These are phyloP conservation scores for Zeuzera pyrina DNA, from an alignment of 2,888 invertebrate genomes.

Conservation along the genomic window DNA sequence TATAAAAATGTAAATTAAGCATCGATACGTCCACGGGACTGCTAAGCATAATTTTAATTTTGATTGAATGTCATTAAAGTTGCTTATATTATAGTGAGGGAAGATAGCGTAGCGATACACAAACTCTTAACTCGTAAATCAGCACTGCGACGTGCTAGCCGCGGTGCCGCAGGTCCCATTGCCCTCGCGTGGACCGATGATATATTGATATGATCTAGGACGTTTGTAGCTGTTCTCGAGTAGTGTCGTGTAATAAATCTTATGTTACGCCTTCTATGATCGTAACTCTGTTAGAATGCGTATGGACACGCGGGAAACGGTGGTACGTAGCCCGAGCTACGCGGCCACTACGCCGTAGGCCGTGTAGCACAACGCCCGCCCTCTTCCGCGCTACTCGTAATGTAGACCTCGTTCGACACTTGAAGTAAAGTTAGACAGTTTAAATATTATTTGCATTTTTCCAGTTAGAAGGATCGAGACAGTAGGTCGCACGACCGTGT, in stretches of 20 bases:
- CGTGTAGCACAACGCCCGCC: no score
- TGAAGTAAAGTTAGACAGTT: conserved; percentile 65
- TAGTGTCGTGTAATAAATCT: conserved; percentile 69
- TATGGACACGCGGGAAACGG: background rate
- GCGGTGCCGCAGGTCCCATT: conserved; percentile 18
- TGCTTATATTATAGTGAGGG: conserved; percentile 67
- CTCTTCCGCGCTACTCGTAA: conserved; percentile 6
- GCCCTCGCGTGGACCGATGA: conserved; percentile 35
- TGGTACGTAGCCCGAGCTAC: conserved; percentile 13
- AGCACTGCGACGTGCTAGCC: background rate
- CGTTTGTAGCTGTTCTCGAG: conserved; percentile 70
- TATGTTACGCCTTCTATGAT: conserved; percentile 64
- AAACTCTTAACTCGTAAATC: conserved; percentile 48
- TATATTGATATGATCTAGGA: conserved; percentile 74
- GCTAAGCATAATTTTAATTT: conserved; percentile 50
- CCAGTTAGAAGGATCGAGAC: conserved; percentile 70
- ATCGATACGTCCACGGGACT: conserved; percentile 41
- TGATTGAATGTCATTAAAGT: conserved; percentile 54
- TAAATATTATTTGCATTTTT: conserved; percentile 71
- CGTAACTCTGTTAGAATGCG: conserved; percentile 11
- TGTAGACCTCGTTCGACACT: conserved; percentile 57
- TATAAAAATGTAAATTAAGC: conserved; percentile 13
- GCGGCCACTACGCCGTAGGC: conserved; percentile 4
- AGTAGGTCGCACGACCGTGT: conserved; percentile 71
- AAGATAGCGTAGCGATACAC: conserved; percentile 63